Evolutionary conservation across 2,797 vertebrate genomes (phyloP), one percentile per base, ranked within the genome.

Genomic region (Amblyraja radiata): DNA sequence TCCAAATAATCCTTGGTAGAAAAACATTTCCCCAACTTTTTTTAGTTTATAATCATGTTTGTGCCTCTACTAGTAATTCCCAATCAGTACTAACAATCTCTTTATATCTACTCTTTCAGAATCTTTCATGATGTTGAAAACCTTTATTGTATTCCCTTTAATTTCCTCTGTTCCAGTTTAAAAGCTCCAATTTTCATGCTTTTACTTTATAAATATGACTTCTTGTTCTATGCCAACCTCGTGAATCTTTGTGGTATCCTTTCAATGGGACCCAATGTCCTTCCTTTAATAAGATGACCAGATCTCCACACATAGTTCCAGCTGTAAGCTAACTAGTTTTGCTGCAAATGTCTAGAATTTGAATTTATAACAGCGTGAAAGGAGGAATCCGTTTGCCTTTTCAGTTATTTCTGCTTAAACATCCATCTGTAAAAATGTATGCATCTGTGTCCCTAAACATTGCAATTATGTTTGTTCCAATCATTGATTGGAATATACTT

Each of bases 161-260:
- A 65, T 88, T 32, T 32, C 32, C 84, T 32, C 61, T 88, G 84
- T 88, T 88, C 84, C 84, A 68, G 84, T 88, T 88, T 68, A 68
- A 68, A 88, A 18, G 36, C n/a, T 36, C 63, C n/a, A 68, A 68
- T 88, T 88, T 68, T 36, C 84, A 88, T 10, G 16, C 84, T 16
- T 86, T 63, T 36, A 54, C 61, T 88, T 32, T 65, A 65, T 88
- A 21, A 88, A 18, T 84, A 84, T 84, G 81, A 84, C 25, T 11
- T 18, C n/a, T 88, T 88, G 84, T 68, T 88, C n/a, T 32, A 9
- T 88, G 32, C 21, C n/a, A 88, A 36, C 63, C 84, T 88, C n/a
- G 84, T 88, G 84, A 88, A 88, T 88, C n/a, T 36, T 88, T 88
- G 10, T 88, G n/a, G 28, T 18, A 65, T 88, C n/a, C 6, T 88